Evolutionary conservation across 2,113 vertebrate genomes (phyloP), one percentile per base, ranked within the genome.

Genomic region (Cisticola juncidis): DNA sequence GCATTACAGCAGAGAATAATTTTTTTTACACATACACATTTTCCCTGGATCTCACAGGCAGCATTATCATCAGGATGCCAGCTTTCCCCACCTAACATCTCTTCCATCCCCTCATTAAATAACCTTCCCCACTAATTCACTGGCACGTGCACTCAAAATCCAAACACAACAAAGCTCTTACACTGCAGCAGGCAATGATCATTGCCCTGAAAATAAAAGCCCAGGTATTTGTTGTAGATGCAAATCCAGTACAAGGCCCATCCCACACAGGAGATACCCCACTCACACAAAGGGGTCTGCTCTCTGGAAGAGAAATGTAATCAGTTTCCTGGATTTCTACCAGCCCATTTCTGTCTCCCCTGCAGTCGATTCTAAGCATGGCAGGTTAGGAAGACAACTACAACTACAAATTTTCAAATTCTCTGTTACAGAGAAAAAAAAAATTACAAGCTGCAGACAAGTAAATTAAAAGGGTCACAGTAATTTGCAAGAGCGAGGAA

Each of bases 391-490:
- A 50, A 81, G n/a, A 66, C 6, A 14, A 54, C 58, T 57, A 16
- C 51, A 48, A 33, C 33, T 50, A n/a, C 9, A 26, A 45, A 62
- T 50, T 57, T 29, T 65, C 20, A 53, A 74, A 50, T 45, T 21
- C 9, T 31, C 36, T 68, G 53, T n/a, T 36, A 36, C 45, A 56
- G 24, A 16, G n/a, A 26, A 11, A 57, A n/a, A 29, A 40, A 26
- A 26, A 77, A 61, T 29, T 18, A 77, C 68, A 83, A 50, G 60
- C 47, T 54, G 25, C 4, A 14, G 85, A 76, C 22, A 33, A 91
- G 64, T 95, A 91, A 96, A 96, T 91, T 69, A 94, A 53, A 88
- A 94, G 78, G 90, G 73, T 88, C 81, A 80, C n/a, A 60, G 4
- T 26, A 81, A 88, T 71, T 73, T 23, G 22, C 19, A 53, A 65